Evolutionary conservation across 1,140 invertebrate species (phyloP).

Genomic region (Orius insidiosus): DNA sequence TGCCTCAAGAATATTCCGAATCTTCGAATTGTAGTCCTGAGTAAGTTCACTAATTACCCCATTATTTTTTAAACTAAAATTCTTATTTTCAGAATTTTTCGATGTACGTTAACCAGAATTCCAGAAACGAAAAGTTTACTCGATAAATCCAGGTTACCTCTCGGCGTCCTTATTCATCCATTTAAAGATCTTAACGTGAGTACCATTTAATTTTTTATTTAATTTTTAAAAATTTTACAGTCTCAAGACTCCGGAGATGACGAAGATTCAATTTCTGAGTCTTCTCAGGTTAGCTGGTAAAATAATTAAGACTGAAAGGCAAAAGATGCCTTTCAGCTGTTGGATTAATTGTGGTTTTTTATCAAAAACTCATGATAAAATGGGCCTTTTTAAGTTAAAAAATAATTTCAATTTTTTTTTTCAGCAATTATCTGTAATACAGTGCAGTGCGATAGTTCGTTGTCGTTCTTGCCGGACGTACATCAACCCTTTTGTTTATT

Average conservation of each 20-base stretch:
- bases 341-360: no score
- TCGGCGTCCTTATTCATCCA: constrained; percentile 95
- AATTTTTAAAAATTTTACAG: constrained; percentile 12
- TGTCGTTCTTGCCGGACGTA: constrained; percentile 94
- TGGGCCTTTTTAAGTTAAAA: no score
- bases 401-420: constrained; percentile 24
- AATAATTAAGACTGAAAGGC: no score
- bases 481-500: constrained; percentile 98
- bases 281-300: not conserved
- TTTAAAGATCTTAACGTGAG: constrained; percentile 93
- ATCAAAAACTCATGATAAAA: no score
- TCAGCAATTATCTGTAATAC: constrained; percentile 91
- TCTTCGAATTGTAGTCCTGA: constrained; percentile 76
- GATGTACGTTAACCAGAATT: constrained; percentile 88
- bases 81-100: constrained; percentile 55
- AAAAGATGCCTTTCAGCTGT: no score
- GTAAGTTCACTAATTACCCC: constrained; percentile 31
- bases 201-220: constrained; percentile 20
- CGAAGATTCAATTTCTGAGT: not conserved
- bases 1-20: constrained; percentile 69
- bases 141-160: constrained; percentile 85
- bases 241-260: not conserved
- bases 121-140: constrained; percentile 83
- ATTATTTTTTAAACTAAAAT: constrained; percentile 1
- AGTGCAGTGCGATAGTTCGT: constrained; percentile 88